Conservation (phyloP, 2,113 vertebrate species). For the Anguilla rostrata region DNA sequence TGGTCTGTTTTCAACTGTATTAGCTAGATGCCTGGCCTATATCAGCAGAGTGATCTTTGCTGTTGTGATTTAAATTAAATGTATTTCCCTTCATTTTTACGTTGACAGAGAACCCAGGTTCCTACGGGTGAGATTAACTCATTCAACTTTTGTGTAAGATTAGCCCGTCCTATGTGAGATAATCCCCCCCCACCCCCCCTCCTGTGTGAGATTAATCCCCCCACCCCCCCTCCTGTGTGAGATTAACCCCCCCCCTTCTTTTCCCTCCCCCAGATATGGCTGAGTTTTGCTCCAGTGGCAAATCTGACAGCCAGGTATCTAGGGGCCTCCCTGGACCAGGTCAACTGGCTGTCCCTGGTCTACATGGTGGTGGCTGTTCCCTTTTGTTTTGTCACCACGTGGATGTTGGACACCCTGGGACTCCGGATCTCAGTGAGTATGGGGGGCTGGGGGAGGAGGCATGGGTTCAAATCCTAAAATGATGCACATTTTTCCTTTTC, state of each 20-base stretch:
- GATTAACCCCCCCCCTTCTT: background rate
- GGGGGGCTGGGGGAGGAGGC: background rate
- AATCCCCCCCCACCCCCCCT: background rate
- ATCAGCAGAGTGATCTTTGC: too few relatives aligned
- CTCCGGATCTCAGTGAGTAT: constrained; percentile 78
- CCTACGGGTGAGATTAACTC: too few relatives aligned
- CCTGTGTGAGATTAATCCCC: background rate
- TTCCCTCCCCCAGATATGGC: constrained; percentile 76
- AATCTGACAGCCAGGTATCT: constrained; percentile 73
- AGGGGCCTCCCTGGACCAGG: constrained; percentile 58
- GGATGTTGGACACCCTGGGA: constrained; percentile 86
- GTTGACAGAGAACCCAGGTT: too few relatives aligned
- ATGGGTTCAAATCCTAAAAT: background rate
- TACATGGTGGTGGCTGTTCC: constrained; percentile 86
- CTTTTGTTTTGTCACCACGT: constrained; percentile 78
- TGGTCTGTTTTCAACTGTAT: too few relatives aligned
- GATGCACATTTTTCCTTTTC: background rate
- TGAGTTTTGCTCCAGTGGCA: constrained; percentile 91
- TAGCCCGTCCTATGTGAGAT: too few relatives aligned
- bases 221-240: background rate
- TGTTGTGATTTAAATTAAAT: too few relatives aligned
- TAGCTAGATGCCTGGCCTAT: too few relatives aligned
- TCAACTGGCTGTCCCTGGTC: constrained; percentile 87
- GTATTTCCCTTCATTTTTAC: too few relatives aligned
- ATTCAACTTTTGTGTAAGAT: too few relatives aligned